Conservation (phyloP, 2,888 invertebrate genomes). For the Phlogophora meticulosa region DNA sequence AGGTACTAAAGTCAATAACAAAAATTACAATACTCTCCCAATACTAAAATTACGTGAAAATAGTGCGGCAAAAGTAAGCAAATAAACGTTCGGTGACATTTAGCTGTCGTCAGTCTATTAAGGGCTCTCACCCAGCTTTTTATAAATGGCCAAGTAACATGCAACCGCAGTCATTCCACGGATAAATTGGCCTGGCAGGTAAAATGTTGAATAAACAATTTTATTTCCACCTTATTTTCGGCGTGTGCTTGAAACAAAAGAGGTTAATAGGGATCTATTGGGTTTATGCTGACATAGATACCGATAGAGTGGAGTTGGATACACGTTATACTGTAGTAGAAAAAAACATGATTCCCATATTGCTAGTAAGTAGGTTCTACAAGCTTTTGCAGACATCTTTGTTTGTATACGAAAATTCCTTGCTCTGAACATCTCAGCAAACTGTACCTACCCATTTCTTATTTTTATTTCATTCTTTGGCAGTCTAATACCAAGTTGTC, state of each 20-base stretch:
- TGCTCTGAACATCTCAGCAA: too few species aligned
- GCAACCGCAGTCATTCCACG: slow-evolving; percentile 81
- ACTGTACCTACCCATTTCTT: too few species aligned
- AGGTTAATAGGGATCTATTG: slow-evolving; percentile 59
- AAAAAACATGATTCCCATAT: neutral
- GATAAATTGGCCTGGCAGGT: slow-evolving; percentile 79
- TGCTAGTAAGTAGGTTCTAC: too few species aligned
- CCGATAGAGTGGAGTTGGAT: neutral
- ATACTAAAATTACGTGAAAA: slow-evolving; percentile 80
- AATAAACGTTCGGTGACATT: slow-evolving; percentile 89
- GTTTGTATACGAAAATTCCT: too few species aligned
- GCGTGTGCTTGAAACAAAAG: slow-evolving; percentile 57
- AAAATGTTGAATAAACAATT: slow-evolving; percentile 83
- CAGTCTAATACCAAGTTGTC: too few species aligned
- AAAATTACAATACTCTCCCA: slow-evolving; percentile 66
- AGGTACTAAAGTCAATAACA: slow-evolving; percentile 55
- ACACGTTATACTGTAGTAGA: neutral
- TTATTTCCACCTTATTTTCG: slow-evolving; percentile 70
- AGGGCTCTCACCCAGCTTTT: slow-evolving; percentile 85
- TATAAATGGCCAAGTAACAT: slow-evolving; percentile 87
- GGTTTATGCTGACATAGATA: slow-evolving; percentile 26
- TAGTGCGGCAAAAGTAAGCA: slow-evolving; percentile 79
- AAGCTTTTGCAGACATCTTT: too few species aligned
- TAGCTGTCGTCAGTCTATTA: slow-evolving; percentile 90
- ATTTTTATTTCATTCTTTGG: too few species aligned